Percentiles rank a stretch among this genome's conserved stretches.
These are phyloP conservation scores for Fukomys damarensis DNA, from an alignment of 2,113 vertebrate genomes.

Conservation along the genomic window DNA sequence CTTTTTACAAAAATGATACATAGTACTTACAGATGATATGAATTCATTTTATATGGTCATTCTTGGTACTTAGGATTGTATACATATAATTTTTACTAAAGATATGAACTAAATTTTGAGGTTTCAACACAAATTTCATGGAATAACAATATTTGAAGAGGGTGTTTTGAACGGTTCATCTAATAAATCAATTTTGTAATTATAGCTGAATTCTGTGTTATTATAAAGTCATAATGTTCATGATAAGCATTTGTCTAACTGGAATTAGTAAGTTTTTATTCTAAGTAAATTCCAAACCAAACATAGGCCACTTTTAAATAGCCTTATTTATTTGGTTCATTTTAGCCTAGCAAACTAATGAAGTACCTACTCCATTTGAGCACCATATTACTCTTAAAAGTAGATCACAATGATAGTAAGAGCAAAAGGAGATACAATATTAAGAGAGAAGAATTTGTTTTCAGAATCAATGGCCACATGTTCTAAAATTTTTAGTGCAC, in stretches of 20 bases:
- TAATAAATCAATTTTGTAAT: constrained; percentile 9
- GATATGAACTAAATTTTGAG: constrained; percentile 26
- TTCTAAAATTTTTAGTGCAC: constrained; percentile 44
- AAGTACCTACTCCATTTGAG: neutral
- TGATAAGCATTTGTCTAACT: constrained; percentile 47
- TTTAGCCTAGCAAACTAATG: constrained; percentile 32
- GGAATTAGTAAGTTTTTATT: neutral
- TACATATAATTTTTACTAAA: constrained; percentile 9
- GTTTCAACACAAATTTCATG: neutral
- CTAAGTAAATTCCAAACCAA: neutral
- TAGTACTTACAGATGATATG: neutral
- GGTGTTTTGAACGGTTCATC: neutral
- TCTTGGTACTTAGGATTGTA: constrained; percentile 16
- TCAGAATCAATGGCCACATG: neutral
- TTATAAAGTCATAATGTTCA: neutral
- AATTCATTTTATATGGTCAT: neutral
- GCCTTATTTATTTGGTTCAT: constrained; percentile 37
- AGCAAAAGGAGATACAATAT: neutral
- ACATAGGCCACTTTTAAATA: neutral
- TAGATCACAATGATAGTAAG: neutral
- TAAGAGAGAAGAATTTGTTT: neutral
- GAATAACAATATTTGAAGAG: neutral
- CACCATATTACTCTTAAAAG: neutral
- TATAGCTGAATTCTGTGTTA: neutral
- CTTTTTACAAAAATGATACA: constrained; percentile 21